Base-by-base conservation (phyloP, 2,888 invertebrate species). In the Vanessa cardui region DNA sequence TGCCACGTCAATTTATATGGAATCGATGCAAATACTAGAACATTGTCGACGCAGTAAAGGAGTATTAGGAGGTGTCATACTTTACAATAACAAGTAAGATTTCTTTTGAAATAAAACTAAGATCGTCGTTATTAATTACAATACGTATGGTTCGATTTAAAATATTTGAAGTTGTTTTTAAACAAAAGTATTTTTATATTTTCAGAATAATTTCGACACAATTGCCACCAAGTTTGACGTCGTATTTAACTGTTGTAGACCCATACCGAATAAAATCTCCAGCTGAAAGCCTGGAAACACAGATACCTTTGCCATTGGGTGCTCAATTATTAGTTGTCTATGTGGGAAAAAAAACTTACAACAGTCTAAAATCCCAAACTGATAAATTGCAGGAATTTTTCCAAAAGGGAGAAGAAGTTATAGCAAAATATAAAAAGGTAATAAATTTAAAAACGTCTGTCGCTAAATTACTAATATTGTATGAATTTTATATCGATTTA, bases 21-120 rank as follows among this genome's bases (percentile, higher is more conserved):
- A 97, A 90, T 96, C 98, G 1, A 95, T 97, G 88, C 96, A 98
- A 84, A 95, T 98, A 68, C 88, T 98, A 71, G 97, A 98, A 79
- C 95, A 96, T 75, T 97, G 97, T 81, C 96, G 97, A 83, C 95
- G 95, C 81, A 95, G 95, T 64, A 94, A 94, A 75, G 96, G 96
- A 45, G 96, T 98, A 46, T 89, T 98, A 54, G 98, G 97, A 7
- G 98, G 98, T 63, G 94, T 96, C 62, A 94, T 98, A 66, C 94
- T 98, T 69, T 98, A 97, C 81, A 97, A 98, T 83, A 98, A 97
- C 85, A 97, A 97, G 98, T 98, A 88, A 90, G 20, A 26, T 21
- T 50, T 8, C 21, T 12, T 15, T 50, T 21, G 4, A 21, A 20
- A 9, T 12, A 15, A 1, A 6, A 21, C 15, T 50, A 15, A 4